Evolutionary conservation across 92 coral and sea anemone genomes (phyloP).

Genomic region (Desmophyllum pertusum): DNA sequence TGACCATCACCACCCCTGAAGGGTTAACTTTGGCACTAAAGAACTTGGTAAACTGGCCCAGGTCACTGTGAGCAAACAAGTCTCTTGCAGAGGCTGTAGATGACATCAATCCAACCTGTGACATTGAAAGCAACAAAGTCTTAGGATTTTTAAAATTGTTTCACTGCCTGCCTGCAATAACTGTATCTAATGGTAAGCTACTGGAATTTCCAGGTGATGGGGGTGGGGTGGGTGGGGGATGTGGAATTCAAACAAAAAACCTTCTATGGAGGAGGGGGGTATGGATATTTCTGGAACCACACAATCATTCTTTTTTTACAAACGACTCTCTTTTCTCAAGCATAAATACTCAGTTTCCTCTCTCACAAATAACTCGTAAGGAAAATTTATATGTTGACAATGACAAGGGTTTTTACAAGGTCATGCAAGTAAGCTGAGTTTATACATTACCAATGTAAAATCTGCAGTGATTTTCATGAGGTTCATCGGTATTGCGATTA

Average conservation of each 20-base stretch:
- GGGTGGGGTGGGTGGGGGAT: too few species aligned
- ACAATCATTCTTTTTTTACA: too few species aligned
- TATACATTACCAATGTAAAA: constrained; percentile 68
- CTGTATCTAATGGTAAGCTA: too few species aligned
- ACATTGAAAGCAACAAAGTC: background rate
- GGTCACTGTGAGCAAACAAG: constrained; percentile 70
- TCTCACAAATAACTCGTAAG: too few species aligned
- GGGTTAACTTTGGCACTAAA: constrained; percentile 85
- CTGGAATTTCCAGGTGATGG: too few species aligned
- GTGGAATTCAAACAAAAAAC: too few species aligned
- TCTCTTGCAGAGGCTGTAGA: constrained; percentile 69
- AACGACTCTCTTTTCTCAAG: too few species aligned
- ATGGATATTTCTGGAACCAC: too few species aligned
- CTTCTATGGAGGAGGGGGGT: too few species aligned
- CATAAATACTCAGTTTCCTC: too few species aligned
- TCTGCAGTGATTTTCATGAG: constrained; percentile 61
- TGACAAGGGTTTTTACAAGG: background rate
- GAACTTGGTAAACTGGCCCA: constrained; percentile 67
- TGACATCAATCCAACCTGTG: constrained; percentile 73
- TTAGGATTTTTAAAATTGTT: background rate
- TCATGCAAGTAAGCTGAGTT: background rate
- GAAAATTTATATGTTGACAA: too few species aligned
- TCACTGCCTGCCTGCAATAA: background rate
- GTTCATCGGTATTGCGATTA: constrained; percentile 63
- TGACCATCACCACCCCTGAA: constrained; percentile 86